Conservation (phyloP, 2,113 vertebrate species). For the Tragelaphus strepsiceros region DNA sequence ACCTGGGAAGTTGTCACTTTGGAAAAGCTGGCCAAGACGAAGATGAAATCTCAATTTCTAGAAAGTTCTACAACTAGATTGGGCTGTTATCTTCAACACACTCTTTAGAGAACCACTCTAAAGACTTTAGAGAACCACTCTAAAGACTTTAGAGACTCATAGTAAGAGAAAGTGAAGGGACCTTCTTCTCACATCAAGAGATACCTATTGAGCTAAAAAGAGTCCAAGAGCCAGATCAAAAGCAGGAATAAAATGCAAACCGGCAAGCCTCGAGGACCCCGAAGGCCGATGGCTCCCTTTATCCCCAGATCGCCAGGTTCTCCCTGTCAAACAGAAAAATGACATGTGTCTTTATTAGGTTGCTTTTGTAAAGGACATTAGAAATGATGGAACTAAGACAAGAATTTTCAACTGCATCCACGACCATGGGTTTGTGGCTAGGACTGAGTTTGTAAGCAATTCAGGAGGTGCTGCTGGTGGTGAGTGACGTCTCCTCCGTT, state of each 20-base stretch:
- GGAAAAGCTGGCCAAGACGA: background rate
- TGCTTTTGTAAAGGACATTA: background rate
- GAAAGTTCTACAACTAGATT: background rate
- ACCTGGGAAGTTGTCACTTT: background rate
- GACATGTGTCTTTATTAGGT: background rate
- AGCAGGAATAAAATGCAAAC: slow-evolving; percentile 49
- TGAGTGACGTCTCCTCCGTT: background rate
- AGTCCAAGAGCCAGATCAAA: background rate
- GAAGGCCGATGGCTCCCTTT: slow-evolving; percentile 67
- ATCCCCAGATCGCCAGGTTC: slow-evolving; percentile 69
- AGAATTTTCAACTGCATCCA: background rate
- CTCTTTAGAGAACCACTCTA: background rate
- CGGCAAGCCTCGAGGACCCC: slow-evolving; percentile 68
- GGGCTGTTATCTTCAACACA: background rate
- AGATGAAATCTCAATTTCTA: background rate
- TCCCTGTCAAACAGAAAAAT: slow-evolving; percentile 69
- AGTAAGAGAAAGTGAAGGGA: background rate
- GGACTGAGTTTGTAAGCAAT: background rate
- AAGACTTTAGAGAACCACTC: background rate
- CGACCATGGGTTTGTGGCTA: background rate
- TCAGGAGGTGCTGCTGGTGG: background rate
- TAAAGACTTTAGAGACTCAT: background rate
- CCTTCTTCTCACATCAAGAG: background rate
- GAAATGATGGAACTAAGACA: background rate
- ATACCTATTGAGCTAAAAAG: background rate